Evolutionary conservation across 2,888 invertebrate species (phyloP).

Genomic region (Metopia argyrocephala): DNA sequence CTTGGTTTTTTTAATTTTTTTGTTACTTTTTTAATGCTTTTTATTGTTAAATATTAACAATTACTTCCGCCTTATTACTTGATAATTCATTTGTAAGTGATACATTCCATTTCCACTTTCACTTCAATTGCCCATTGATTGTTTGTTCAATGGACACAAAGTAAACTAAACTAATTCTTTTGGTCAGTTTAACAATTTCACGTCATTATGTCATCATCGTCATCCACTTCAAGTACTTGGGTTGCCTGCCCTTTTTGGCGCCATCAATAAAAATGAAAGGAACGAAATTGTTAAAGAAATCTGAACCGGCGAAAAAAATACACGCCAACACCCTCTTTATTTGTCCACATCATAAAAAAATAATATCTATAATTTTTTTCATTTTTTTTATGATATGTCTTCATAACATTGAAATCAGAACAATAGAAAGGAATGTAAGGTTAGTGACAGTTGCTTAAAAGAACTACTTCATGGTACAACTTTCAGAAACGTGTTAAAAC

Average conservation of each 20-base stretch:
- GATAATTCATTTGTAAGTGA: constrained; percentile 70
- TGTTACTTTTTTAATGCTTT: neutral
- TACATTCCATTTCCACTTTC: constrained; percentile 55
- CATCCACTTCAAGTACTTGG: constrained; percentile 56
- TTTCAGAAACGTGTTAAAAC: neutral
- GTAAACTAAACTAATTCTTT: constrained; percentile 74
- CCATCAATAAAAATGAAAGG: constrained; percentile 31
- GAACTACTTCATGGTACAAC: neutral
- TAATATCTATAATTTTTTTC: constrained; percentile 54
- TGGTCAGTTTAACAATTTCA: constrained; percentile 73
- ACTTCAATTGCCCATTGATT: constrained; percentile 62
- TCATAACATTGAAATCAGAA: constrained; percentile 50
- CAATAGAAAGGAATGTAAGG: constrained; percentile 43
- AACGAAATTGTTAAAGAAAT: constrained; percentile 25
- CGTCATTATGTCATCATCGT: constrained; percentile 62
- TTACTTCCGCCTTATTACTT: constrained; percentile 76
- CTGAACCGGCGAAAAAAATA: neutral
- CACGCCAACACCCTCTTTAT: constrained; percentile 59
- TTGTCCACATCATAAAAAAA: constrained; percentile 55
- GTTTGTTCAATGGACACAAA: constrained; percentile 55
- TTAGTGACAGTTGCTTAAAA: neutral
- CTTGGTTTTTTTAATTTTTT: too few species aligned
- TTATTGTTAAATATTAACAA: constrained; percentile 65
- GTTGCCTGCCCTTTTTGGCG: constrained; percentile 61
- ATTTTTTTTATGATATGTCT: constrained; percentile 60